Conservation (phyloP, 2,113 vertebrate species). For the Bos javanicus region DNA sequence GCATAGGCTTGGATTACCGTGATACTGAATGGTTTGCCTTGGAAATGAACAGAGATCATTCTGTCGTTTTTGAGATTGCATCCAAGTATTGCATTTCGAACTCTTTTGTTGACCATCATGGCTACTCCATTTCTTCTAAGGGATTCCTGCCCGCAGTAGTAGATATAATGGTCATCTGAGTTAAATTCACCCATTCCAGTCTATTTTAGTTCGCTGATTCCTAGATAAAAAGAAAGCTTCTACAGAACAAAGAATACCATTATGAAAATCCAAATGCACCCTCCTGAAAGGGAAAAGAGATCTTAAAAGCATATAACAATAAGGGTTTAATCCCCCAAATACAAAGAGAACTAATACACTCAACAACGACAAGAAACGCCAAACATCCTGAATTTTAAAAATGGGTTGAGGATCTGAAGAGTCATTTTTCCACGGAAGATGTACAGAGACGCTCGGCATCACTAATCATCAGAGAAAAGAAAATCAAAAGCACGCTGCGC, state of each 20-base stretch:
- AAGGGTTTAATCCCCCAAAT: neutral
- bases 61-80: too few species aligned
- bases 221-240: neutral
- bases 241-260: neutral
- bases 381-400: neutral
- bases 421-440: neutral
- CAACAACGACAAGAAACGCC: fast-evolving
- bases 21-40: too few species aligned
- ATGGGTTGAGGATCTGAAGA: neutral
- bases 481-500: too few species aligned
- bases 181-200: too few species aligned
- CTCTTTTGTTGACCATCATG: too few species aligned
- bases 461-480: neutral
- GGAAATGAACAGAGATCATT: too few species aligned
- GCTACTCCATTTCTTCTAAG: too few species aligned
- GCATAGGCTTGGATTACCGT: too few species aligned
- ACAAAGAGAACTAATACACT: neutral
- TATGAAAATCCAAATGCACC: neutral
- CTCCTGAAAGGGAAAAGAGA: neutral
- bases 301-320: neutral
- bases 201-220: too few species aligned
- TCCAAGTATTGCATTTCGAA: too few species aligned
- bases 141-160: too few species aligned
- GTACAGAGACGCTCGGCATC: neutral
- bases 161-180: too few species aligned